Evolutionary conservation across 2,113 vertebrate genomes (phyloP).

Genomic region (Gallinago undulata): DNA sequence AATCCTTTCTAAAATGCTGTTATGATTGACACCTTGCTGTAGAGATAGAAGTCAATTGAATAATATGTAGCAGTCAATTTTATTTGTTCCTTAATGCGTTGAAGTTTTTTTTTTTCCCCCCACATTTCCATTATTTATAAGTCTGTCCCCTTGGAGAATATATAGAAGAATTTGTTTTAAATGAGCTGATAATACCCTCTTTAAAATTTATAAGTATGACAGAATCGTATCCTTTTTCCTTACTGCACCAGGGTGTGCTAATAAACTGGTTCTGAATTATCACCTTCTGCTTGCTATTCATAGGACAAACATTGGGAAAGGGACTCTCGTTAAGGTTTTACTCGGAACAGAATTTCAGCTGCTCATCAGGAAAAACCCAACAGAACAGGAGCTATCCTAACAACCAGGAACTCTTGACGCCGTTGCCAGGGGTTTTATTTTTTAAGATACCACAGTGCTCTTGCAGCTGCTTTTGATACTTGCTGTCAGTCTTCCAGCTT

Average conservation of each 20-base stretch:
- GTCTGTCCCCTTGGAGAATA: constrained; percentile 75
- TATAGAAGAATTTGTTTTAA: constrained; percentile 78
- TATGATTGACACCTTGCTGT: constrained; percentile 78
- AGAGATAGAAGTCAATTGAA: constrained; percentile 80
- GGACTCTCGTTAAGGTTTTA: constrained; percentile 49
- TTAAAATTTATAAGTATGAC: constrained; percentile 80
- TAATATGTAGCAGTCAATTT: constrained; percentile 83
- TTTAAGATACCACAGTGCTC: neutral
- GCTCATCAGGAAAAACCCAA: neutral
- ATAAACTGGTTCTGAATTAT: constrained; percentile 58
- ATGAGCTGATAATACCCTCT: constrained; percentile 79
- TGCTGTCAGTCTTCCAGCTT: neutral
- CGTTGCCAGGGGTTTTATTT: neutral
- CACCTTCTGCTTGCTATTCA: constrained; percentile 47
- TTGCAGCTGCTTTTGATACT: neutral
- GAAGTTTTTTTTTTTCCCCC: constrained; percentile 20
- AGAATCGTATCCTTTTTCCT: constrained; percentile 46
- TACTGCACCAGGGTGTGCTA: neutral
- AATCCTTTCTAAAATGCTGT: constrained; percentile 77
- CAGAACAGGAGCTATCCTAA: neutral
- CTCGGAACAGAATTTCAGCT: constrained; percentile 49
- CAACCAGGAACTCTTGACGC: neutral
- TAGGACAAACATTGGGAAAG: constrained; percentile 44
- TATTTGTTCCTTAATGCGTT: constrained; percentile 79
- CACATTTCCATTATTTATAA: constrained; percentile 82